A percentile compares a stretch with the other conserved stretches of the same genome.
These are phyloP conservation scores for Cinclus cinclus DNA, from an alignment of 2,113 vertebrate genomes.

Conservation along the genomic window DNA sequence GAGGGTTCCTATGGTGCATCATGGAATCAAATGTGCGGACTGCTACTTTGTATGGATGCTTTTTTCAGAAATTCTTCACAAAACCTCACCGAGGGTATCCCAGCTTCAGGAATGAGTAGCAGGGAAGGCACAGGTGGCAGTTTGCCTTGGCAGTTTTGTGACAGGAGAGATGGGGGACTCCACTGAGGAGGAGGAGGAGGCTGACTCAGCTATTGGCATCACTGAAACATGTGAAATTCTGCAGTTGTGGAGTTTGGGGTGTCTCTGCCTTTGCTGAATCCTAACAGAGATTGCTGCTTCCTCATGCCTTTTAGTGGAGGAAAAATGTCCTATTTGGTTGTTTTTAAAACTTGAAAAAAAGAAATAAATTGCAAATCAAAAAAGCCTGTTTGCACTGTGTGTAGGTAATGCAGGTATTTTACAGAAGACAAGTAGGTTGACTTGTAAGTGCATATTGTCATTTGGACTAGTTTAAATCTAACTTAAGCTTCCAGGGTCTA, in stretches of 20 bases:
- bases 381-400: background rate
- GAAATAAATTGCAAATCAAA: too few relatives aligned
- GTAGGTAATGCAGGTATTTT: background rate
- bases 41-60: background rate
- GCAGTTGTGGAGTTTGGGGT: background rate
- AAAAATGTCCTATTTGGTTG: background rate
- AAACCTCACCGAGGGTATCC: background rate
- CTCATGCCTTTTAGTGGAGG: background rate
- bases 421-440: background rate
- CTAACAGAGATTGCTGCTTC: background rate
- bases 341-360: background rate
- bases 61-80: background rate
- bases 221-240: background rate
- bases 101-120: background rate
- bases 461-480: background rate
- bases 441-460: background rate
- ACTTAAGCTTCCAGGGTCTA: background rate
- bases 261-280: background rate
- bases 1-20: background rate
- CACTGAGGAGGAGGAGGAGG: background rate
- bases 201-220: background rate
- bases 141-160: background rate
- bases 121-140: background rate
- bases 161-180: background rate
- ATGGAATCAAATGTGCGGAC: rapidly evolving